Percentiles rank a stretch among this genome's conserved stretches.
These are phyloP conservation scores for Aurelia sp. DNA, from an alignment of 30 jellyfish, hydroid and myxozoan genomes.

Conservation along the genomic window DNA sequence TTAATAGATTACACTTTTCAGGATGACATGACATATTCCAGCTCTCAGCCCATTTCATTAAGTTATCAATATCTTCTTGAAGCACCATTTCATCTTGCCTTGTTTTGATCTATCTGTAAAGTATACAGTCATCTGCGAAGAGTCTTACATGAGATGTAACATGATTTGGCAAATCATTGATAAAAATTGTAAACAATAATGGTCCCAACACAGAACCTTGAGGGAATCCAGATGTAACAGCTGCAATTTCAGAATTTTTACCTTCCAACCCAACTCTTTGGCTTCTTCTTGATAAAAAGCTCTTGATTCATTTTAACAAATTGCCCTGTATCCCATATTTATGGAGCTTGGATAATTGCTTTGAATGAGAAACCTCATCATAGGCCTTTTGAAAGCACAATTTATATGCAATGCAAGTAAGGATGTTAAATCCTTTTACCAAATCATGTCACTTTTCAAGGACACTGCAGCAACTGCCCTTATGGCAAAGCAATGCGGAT, in stretches of 20 bases:
- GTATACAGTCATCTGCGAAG: conserved; percentile 33
- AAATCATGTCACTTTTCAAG: conserved; percentile 3
- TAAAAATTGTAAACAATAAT: conserved; percentile 37
- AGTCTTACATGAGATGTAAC: conserved; percentile 22
- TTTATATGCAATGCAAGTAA: conserved; percentile 30
- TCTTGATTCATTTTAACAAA: conserved; percentile 8
- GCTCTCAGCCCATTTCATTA: conserved; percentile 17
- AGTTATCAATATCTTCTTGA: too few relatives aligned
- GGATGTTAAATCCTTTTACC: neutral
- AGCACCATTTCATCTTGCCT: too few relatives aligned
- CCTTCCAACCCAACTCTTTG: conserved; percentile 14
- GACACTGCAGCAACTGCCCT: too few relatives aligned
- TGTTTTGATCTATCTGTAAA: too few relatives aligned
- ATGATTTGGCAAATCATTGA: conserved; percentile 50
- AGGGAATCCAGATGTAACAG: conserved; percentile 41
- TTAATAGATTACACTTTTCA: conserved; percentile 23
- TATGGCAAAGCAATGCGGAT: too few relatives aligned
- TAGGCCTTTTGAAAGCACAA: too few relatives aligned
- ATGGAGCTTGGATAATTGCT: conserved; percentile 12
- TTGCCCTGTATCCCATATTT: conserved; percentile 4
- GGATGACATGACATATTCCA: conserved; percentile 32
- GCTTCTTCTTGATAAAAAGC: conserved; percentile 30
- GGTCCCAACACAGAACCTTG: conserved; percentile 56
- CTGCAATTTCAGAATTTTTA: conserved; percentile 5
- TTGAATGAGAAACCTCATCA: conserved; percentile 32